Percentiles rank a stretch among this genome's conserved stretches.
phyloP scores from a whole-genome alignment of 1,140 invertebrate species.

The Diachasma alloeum region DNA sequence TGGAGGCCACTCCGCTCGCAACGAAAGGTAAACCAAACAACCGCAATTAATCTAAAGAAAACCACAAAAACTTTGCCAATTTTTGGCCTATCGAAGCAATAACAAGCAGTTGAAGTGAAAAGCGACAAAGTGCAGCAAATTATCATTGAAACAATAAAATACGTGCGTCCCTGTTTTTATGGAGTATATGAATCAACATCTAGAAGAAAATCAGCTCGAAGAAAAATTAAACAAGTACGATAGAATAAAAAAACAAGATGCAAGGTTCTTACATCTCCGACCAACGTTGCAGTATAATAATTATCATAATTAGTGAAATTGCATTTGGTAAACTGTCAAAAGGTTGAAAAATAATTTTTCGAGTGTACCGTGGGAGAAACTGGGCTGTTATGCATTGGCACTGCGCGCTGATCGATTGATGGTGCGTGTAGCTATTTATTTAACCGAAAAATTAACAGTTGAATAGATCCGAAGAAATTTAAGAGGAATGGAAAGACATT shows the following conservation, averaged over 20 bases:
- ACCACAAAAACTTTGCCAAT: conserved; percentile 18
- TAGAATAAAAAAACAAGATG: not conserved
- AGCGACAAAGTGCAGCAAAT: conserved; percentile 1
- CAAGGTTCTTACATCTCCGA: conserved; percentile 47
- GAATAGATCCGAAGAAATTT: not conserved
- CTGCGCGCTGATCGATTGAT: conserved; percentile 15
- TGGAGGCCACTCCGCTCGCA: conserved; percentile 41
- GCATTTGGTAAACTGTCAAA: conserved; percentile 60
- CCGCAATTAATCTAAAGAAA: conserved; percentile 14
- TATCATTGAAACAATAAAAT: not conserved
- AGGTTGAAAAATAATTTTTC: conserved; percentile 19
- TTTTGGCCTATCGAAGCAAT: conserved; percentile 63
- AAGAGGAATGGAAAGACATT: conserved; percentile 5
- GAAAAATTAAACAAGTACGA: not conserved
- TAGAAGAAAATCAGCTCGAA: not conserved
- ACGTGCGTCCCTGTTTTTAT: not conserved
- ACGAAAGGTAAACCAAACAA: conserved; percentile 45
- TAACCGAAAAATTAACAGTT: not conserved
- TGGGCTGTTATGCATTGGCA: conserved; percentile 17
- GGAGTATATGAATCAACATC: not conserved
- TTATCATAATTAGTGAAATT: conserved; percentile 49
- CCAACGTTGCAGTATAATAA: conserved; percentile 52
- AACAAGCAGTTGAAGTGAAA: conserved; percentile 28
- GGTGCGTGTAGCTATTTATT: not conserved
- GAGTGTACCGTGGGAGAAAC: conserved; percentile 27